Conservation (phyloP, 2,888 invertebrate genomes). For the Toxonevra muliebris region DNA sequence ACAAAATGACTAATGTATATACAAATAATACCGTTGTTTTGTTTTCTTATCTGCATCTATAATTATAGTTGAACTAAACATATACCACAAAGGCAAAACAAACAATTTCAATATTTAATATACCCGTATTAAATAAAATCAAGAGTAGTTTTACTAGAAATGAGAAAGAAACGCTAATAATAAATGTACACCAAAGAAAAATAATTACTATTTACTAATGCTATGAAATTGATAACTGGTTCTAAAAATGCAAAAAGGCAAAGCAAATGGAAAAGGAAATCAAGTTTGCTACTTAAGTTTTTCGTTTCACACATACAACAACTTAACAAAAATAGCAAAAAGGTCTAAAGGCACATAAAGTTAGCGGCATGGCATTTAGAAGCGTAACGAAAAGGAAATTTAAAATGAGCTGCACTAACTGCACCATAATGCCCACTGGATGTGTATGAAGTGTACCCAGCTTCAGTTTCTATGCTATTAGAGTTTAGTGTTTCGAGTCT, state of each 20-base stretch:
- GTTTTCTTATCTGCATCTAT: too few relatives aligned
- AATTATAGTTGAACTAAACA: too few relatives aligned
- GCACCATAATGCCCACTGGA: neutral
- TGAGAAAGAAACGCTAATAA: neutral
- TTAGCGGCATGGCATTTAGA: neutral
- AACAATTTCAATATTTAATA: neutral
- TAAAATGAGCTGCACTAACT: too few relatives aligned
- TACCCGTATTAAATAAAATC: constrained; percentile 33
- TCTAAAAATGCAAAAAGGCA: neutral
- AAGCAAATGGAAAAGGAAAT: constrained; percentile 15
- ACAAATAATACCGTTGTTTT: too few relatives aligned
- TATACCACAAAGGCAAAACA: neutral
- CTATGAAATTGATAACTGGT: constrained; percentile 3
- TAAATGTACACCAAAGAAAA: constrained; percentile 7
- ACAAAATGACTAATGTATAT: too few relatives aligned
- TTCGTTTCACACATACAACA: constrained; percentile 31
- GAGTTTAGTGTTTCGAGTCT: neutral
- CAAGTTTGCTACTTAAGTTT: constrained; percentile 40
- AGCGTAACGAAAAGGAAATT: constrained; percentile 57
- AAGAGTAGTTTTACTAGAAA: constrained; percentile 38
- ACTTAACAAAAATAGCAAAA: neutral
- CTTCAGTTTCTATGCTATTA: too few relatives aligned
- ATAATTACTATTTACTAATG: constrained; percentile 2
- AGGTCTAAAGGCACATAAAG: neutral
- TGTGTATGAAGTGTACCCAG: too few relatives aligned